A percentile compares a stretch with the other conserved stretches of the same genome.
phyloP scores from a whole-genome alignment of 2,888 invertebrate species.

The Cetonia aurata region DNA sequence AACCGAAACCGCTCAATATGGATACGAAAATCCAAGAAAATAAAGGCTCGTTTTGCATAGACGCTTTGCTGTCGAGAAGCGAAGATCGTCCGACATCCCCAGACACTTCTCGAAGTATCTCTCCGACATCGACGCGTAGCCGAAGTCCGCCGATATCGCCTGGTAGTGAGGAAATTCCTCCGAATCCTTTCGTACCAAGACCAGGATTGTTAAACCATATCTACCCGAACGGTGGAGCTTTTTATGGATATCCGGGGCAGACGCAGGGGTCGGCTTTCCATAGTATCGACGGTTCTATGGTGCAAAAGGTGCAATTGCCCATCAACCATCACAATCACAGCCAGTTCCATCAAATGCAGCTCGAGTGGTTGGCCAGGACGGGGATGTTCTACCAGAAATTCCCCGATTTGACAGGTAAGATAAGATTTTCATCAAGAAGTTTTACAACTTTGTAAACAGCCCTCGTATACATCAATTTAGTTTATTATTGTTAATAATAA shows the following conservation, averaged over 20 bases:
- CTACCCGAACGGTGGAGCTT: conserved; percentile 59
- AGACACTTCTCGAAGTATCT: conserved; percentile 63
- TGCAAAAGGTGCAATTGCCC: conserved; percentile 68
- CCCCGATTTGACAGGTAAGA: conserved; percentile 84
- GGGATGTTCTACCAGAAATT: conserved; percentile 93
- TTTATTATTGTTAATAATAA: too few relatives aligned
- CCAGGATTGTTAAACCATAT: conserved; percentile 71
- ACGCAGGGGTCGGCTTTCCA: conserved; percentile 71
- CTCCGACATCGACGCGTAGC: conserved; percentile 72
- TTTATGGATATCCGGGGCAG: conserved; percentile 68
- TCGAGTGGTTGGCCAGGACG: conserved; percentile 92
- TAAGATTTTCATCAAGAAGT: too few relatives aligned
- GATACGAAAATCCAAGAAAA: conserved; percentile 65
- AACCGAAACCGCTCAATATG: conserved; percentile 60
- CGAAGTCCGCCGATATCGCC: conserved; percentile 89
- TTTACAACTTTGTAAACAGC: too few relatives aligned
- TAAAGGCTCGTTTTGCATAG: conserved; percentile 87
- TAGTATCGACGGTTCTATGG: conserved; percentile 67
- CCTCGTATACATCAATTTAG: too few relatives aligned
- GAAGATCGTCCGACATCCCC: conserved; percentile 60
- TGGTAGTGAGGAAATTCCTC: conserved; percentile 80
- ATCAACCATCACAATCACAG: conserved; percentile 64
- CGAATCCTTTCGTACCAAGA: conserved; percentile 71
- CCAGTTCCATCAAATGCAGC: conserved; percentile 83
- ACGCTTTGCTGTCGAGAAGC: conserved; percentile 80